These are phyloP conservation scores for Cyrtodaria siliqua DNA, from an alignment of 2,888 invertebrate species.

Conservation along the genomic window DNA sequence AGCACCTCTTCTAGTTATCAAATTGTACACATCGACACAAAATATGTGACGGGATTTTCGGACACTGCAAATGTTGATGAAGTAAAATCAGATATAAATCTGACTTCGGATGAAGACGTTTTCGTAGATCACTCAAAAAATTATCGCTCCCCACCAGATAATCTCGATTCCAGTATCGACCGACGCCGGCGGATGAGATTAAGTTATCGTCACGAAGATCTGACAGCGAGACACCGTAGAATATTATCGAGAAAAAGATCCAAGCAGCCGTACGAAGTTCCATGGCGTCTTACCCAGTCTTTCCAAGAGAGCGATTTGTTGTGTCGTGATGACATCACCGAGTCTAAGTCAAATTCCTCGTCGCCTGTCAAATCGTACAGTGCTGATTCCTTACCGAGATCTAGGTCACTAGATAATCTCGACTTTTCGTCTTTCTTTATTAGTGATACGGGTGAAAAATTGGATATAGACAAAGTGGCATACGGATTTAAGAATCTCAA, in stretches of 20 bases:
- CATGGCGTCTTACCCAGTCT: conserved; percentile 76
- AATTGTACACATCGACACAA: conserved; percentile 76
- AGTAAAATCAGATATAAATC: conserved; percentile 9
- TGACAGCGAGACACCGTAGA: conserved; percentile 57
- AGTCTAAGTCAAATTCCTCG: conserved; percentile 77
- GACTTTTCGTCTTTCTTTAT: conserved; percentile 75
- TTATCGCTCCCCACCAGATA: conserved; percentile 54
- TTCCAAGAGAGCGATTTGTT: conserved; percentile 71
- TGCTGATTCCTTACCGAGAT: conserved; percentile 71
- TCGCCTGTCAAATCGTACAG: conserved; percentile 70
- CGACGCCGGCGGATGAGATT: conserved; percentile 53
- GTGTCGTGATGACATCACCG: conserved; percentile 48
- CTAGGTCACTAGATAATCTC: conserved; percentile 81
- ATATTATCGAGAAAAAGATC: conserved; percentile 59
- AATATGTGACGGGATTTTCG: conserved; percentile 76
- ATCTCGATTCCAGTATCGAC: conserved; percentile 57
- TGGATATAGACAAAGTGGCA: conserved; percentile 79
- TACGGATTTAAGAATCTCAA: conserved; percentile 77
- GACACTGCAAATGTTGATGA: conserved; percentile 37
- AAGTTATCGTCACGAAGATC: conserved; percentile 42
- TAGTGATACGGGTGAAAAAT: conserved; percentile 63
- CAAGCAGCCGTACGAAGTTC: conserved; percentile 80
- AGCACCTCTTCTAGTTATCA: conserved; percentile 63
- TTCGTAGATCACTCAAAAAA: conserved; percentile 50
- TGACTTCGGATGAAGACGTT: conserved; percentile 31